Conservation (phyloP, 1,140 invertebrate species). For the Antheraea pernyi region DNA sequence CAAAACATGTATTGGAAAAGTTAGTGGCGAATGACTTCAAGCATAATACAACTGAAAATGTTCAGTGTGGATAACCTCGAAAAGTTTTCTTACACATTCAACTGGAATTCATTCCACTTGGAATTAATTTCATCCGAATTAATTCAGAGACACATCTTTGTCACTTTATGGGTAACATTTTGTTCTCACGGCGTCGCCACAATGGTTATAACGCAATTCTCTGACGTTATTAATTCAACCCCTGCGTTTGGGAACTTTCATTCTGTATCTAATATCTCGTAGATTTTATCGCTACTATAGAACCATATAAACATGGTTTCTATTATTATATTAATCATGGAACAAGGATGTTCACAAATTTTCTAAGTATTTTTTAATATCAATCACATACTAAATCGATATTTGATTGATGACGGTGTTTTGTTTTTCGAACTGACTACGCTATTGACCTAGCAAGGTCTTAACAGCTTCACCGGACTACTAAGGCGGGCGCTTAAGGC, state of each 20-base stretch:
- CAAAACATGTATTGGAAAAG: background rate
- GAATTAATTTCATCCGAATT: conserved; percentile 39
- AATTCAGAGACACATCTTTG: conserved; percentile 29
- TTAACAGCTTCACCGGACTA: too few relatives aligned
- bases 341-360: background rate
- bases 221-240: conserved; percentile 26
- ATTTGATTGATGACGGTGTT: too few relatives aligned
- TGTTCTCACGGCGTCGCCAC: conserved; percentile 34
- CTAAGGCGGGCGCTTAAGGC: too few relatives aligned
- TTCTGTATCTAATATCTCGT: background rate
- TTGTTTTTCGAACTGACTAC: too few relatives aligned
- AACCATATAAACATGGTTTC: background rate
- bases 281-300: background rate
- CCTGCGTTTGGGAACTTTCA: conserved; percentile 7
- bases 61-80: background rate
- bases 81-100: conserved; percentile 26
- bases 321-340: background rate
- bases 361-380: too few relatives aligned
- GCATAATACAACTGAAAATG: background rate
- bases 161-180: conserved; percentile 36
- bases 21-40: background rate
- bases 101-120: conserved; percentile 33
- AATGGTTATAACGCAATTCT: conserved; percentile 21
- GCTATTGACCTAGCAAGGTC: too few relatives aligned
- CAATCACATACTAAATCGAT: too few relatives aligned